phyloP scores from a whole-genome alignment of 2,113 vertebrate species.

The Ibidorhyncha struthersii region DNA sequence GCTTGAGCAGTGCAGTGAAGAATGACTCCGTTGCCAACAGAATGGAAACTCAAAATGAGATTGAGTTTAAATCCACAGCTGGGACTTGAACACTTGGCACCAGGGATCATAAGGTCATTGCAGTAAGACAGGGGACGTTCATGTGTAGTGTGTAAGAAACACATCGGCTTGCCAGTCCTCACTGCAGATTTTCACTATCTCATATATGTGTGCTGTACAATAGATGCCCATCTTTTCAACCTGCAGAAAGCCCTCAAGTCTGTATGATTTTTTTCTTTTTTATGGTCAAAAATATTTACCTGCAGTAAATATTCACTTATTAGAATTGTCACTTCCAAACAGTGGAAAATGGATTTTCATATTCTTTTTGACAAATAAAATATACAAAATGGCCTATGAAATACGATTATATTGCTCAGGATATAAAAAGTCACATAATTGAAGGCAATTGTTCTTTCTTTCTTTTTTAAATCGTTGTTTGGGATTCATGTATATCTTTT shows the following conservation, averaged over 20 bases:
- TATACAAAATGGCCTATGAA: background rate
- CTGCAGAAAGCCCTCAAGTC: background rate
- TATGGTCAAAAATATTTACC: background rate
- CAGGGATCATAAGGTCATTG: conserved; percentile 60
- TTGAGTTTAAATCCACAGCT: conserved; percentile 75
- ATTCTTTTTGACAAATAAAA: background rate
- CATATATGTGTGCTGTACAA: background rate
- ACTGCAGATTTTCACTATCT: conserved; percentile 1
- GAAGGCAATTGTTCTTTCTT: background rate
- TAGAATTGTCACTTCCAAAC: background rate
- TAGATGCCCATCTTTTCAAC: background rate
- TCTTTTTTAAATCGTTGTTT: background rate
- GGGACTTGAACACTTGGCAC: conserved; percentile 67
- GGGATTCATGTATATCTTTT: background rate
- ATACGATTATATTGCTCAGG: background rate
- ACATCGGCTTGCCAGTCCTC: background rate
- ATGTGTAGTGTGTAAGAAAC: conserved; percentile 40
- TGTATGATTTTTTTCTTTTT: background rate
- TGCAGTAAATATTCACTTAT: background rate
- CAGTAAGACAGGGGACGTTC: conserved; percentile 51
- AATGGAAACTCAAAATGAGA: conserved; percentile 74
- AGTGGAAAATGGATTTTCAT: conserved; percentile 1
- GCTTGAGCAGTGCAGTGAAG: conserved; percentile 66
- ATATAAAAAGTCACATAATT: background rate
- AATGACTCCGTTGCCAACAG: conserved; percentile 58